Conservation (phyloP, 2,888 invertebrate species). For the Leptopilina syphax region DNA sequence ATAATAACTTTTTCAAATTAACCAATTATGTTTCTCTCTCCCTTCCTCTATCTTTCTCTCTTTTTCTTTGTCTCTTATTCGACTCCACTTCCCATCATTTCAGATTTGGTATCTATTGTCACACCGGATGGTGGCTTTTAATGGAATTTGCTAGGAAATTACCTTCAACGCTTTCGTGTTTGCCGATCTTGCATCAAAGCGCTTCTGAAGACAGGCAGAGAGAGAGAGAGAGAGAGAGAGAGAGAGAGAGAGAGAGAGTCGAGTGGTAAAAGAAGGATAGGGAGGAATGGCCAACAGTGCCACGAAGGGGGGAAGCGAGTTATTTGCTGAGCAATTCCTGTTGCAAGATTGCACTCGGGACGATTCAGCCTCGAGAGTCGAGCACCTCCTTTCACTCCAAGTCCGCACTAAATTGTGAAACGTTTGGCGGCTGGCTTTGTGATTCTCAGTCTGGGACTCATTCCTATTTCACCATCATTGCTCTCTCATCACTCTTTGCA, state of each 20-base stretch:
- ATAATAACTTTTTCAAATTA: too few species aligned
- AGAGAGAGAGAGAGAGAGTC: not conserved
- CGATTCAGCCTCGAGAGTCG: slow-evolving; percentile 46
- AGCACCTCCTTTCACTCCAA: slow-evolving; percentile 55
- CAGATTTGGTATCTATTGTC: not conserved
- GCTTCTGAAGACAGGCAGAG: slow-evolving; percentile 43
- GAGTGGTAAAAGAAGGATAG: slow-evolving; percentile 41
- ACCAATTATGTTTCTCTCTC: too few species aligned
- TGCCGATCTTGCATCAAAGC: slow-evolving; percentile 40
- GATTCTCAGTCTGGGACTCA: slow-evolving; percentile 47
- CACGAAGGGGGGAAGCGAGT: slow-evolving; percentile 47
- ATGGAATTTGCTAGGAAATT: slow-evolving; percentile 45
- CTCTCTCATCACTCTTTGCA: not conserved
- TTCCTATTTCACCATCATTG: slow-evolving; percentile 17
- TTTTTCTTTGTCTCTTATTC: not conserved
- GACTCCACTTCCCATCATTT: not conserved
- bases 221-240: slow-evolving; percentile 42
- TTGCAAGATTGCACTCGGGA: slow-evolving; percentile 61
- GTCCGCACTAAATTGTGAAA: slow-evolving; percentile 59
- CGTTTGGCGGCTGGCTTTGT: slow-evolving; percentile 52
- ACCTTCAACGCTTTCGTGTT: slow-evolving; percentile 43
- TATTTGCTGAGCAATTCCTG: slow-evolving; percentile 65
- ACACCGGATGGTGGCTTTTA: slow-evolving; percentile 39
- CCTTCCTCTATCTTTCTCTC: too few species aligned
- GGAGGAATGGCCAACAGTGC: slow-evolving; percentile 51